Evolutionary conservation across 23 tunicate genomes (phyloP), one percentile per base, ranked within the genome.

Genomic region (Ascidia mentula): DNA sequence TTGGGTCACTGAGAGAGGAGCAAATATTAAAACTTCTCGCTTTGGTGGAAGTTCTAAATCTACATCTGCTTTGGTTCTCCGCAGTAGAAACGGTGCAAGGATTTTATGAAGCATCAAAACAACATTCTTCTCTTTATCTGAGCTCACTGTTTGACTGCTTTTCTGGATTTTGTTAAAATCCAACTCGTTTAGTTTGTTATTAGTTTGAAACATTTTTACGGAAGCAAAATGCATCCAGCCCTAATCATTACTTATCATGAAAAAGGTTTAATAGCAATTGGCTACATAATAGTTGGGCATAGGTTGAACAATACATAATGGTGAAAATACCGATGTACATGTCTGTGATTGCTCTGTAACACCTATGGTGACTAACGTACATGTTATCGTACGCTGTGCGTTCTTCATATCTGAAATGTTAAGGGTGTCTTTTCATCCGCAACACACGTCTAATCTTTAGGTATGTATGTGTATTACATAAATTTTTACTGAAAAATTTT

Each of bases 351-450:
- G 92, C 98, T 18, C 98, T 82, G 61, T 93, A 93, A 80, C 98
- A 93, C 40, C 74, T 46, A 53, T 93, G 98, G 76, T 93, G 89
- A 40, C 84, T 88, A 30, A 93, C 93, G 77, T 83, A 93, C 80
- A 93, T 76, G 86, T 93, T 93, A 65, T 93, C 98, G 76, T 79
- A 93, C n/a, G 88, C 89, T 38, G 98, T 93, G 35, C 98, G 82
- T 34, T 93, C 93, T 77, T 93, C 92, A 69, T 40, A 93, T 69
- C 98, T 93, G 24, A 3, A 53, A 53, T n/a, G n/a, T n/a, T n/a
- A n/a, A n/a, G n/a, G n/a, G n/a, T n/a, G n/a, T n/a, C n/a, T n/a
- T n/a, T n/a, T n/a, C n/a, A n/a, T n/a, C n/a, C n/a, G n/a, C n/a
- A n/a, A n/a, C n/a, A n/a, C n/a, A n/a, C n/a, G n/a, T n/a, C n/a